Evolutionary conservation across 2,797 vertebrate genomes (phyloP), one percentile per base, ranked within the genome.

Genomic region (Coranthus polyacanthus): DNA sequence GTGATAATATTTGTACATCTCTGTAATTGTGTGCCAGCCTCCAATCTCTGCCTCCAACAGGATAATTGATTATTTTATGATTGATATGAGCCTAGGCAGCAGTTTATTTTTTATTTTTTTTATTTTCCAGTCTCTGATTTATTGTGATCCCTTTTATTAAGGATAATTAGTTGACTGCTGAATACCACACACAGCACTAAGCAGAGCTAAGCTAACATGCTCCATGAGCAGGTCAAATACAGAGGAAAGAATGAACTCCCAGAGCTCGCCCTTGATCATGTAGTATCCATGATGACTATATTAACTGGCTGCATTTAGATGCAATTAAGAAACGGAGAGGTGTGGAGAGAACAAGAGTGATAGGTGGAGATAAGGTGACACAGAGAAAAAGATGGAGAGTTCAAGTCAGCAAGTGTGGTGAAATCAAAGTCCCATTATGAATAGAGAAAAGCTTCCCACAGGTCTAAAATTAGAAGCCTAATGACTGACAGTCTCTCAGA

Each of bases 381-480:
- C 52, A 59, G 42, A 53, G 42, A 75, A 16, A 59, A 29, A 6
- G 17, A 50, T 57, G 17, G 20, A 45, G n/a, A 39, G 34, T 22
- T 22, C 24, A 41, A 22, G 29, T 55, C 6, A 6, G 21, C 51
- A 32, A 51, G 56, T n/a, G 52, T 24, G 41, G 46, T 51, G 57
- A 72, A 64, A 80, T 72, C 56, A 74, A 59, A 63, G 51, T 51
- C 22, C 29, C 47, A 72, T 84, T 80, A 75, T 81, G 71, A 83
- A 89, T 56, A 55, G 61, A 11, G 67, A 75, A 76, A 71, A 44
- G 50, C 16, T 44, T 61, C 36, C 53, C 26, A 26, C 15, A 3
- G 29, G 43, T 78, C 81, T 87, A 85, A 91, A 91, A 88, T 88
- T 85, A 88, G 77, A 82, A 68, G 39, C 24, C 57, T 81, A 87